These are phyloP conservation scores for Schmidtea mediterranea DNA, from an alignment of 1,140 invertebrate genomes.

Conservation along the genomic window DNA sequence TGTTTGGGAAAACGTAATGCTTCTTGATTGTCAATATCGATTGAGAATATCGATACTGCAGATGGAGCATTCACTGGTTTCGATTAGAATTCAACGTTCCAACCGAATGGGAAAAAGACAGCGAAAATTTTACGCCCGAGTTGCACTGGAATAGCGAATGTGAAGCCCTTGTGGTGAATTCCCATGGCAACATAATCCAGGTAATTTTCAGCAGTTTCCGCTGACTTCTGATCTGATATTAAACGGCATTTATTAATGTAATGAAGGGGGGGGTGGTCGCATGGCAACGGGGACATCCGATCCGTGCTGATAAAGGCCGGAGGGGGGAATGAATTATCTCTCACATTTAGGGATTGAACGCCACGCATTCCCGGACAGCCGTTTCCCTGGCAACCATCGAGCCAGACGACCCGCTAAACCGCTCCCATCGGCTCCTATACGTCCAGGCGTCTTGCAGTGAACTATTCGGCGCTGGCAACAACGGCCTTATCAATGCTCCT, in stretches of 20 bases:
- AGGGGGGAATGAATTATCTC: too few species aligned
- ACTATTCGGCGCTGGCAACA: constrained; percentile 27
- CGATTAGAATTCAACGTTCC: constrained; percentile 16
- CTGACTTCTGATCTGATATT: too few species aligned
- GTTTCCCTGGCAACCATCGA: background rate
- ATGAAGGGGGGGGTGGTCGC: too few species aligned
- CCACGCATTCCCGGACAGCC: background rate
- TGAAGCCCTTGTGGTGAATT: constrained; percentile 17
- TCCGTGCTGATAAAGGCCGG: too few species aligned
- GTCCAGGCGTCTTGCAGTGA: constrained; percentile 32
- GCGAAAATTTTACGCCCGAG: constrained; percentile 12
- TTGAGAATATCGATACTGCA: constrained; percentile 4
- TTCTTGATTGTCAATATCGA: constrained; percentile 2
- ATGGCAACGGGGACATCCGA: too few species aligned
- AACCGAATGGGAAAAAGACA: constrained; percentile 9
- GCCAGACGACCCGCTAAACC: background rate
- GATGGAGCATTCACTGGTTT: constrained; percentile 32
- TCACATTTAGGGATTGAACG: background rate
- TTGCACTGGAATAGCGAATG: constrained; percentile 19
- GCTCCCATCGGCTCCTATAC: constrained; percentile 12
- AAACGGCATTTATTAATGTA: too few species aligned
- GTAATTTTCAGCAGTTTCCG: too few species aligned
- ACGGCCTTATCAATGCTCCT: constrained; percentile 24
- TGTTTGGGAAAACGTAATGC: background rate
- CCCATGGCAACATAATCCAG: constrained; percentile 5